A percentile compares a stretch with the other conserved stretches of the same genome.
phyloP scores from a whole-genome alignment of 1,140 invertebrate species.

The Ostrea edulis region DNA sequence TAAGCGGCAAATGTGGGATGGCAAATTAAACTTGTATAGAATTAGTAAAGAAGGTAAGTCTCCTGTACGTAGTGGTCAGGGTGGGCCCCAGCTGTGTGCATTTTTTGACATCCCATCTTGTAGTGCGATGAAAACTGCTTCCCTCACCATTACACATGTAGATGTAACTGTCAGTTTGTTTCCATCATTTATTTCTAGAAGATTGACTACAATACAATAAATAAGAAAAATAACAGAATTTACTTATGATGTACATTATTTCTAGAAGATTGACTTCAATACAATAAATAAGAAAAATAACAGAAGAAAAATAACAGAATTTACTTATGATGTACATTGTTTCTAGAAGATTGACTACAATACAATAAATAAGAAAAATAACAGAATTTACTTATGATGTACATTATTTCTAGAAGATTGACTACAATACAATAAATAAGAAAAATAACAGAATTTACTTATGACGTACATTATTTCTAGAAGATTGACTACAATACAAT shows the following conservation, averaged over 20 bases:
- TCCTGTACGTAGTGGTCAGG: background rate
- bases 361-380: background rate
- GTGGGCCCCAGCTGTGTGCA: background rate
- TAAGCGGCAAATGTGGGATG: background rate
- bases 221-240: background rate
- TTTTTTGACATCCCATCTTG: background rate
- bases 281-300: background rate
- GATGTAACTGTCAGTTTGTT: background rate
- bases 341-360: background rate
- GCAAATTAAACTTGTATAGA: background rate
- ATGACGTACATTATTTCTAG: too few relatives aligned
- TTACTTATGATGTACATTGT: background rate
- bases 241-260: too few relatives aligned
- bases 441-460: background rate
- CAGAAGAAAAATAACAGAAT: too few relatives aligned
- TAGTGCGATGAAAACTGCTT: background rate
- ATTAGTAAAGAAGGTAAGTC: constrained; percentile 10
- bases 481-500: background rate
- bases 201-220: background rate
- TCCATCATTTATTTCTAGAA: background rate
- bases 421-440: background rate
- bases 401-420: background rate
- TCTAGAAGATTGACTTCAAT: background rate
- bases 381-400: too few relatives aligned
- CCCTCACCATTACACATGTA: background rate